Conservation (phyloP, 2,888 invertebrate species). For the Lasioglossum lativentre region DNA sequence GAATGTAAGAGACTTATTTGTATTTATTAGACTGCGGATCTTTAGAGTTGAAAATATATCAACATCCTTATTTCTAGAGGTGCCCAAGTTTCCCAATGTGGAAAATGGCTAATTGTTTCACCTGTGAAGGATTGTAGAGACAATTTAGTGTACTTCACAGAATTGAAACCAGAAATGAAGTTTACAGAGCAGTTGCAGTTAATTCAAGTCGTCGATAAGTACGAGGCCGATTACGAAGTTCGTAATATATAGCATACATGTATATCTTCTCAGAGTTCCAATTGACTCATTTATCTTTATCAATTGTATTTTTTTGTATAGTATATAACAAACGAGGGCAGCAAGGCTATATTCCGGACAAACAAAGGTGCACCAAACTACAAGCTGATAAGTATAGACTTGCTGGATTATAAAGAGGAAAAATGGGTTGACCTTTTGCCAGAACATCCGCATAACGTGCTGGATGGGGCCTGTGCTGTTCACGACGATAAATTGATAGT, state of each 20-base stretch:
- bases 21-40: not conserved
- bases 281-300: slow-evolving; percentile 26
- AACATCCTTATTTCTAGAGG: slow-evolving; percentile 86
- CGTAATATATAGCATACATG: slow-evolving; percentile 62
- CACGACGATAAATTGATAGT: slow-evolving; percentile 94
- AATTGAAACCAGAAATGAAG: slow-evolving; percentile 88
- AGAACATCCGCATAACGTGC: slow-evolving; percentile 94
- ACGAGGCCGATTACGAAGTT: slow-evolving; percentile 97
- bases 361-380: slow-evolving; percentile 98
- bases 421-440: slow-evolving; percentile 94
- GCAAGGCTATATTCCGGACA: slow-evolving; percentile 94
- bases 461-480: slow-evolving; percentile 95
- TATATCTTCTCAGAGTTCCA: slow-evolving; percentile 24
- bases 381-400: slow-evolving; percentile 93
- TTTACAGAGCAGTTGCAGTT: slow-evolving; percentile 89
- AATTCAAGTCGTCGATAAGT: slow-evolving; percentile 93
- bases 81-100: slow-evolving; percentile 95
- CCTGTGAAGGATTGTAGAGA: slow-evolving; percentile 96
- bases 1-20: slow-evolving; percentile 89
- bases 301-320: slow-evolving; percentile 81
- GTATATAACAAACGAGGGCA: slow-evolving; percentile 96
- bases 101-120: slow-evolving; percentile 93
- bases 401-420: slow-evolving; percentile 89
- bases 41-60: too few species aligned
- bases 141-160: slow-evolving; percentile 94